Conservation (phyloP, 2,113 vertebrate genomes). For the Mus spicilegus region DNA sequence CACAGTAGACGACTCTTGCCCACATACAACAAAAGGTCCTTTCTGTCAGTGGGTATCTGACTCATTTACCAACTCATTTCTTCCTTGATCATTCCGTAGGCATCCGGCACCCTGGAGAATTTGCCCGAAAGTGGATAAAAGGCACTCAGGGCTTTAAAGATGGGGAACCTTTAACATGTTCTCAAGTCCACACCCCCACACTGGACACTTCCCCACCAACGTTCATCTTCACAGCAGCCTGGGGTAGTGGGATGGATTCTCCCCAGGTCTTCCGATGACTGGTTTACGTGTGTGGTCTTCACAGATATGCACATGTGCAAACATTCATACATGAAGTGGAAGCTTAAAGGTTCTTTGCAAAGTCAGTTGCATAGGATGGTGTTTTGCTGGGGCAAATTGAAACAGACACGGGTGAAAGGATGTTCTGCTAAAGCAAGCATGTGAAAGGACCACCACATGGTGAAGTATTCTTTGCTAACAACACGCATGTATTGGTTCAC, state of each 20-base stretch:
- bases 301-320: not conserved
- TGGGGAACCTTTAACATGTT: too few species aligned
- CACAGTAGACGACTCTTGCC: slow-evolving; percentile 14
- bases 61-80: not conserved
- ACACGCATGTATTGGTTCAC: too few species aligned
- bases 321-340: too few species aligned
- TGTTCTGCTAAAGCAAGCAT: too few species aligned
- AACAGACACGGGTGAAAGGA: too few species aligned
- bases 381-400: too few species aligned
- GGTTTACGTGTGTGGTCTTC: not conserved
- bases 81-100: fast-evolving
- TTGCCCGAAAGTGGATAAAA: not conserved
- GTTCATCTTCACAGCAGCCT: too few species aligned
- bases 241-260: not conserved
- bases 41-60: not conserved
- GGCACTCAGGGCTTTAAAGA: not conserved
- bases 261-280: fast-evolving
- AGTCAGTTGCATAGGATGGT: too few species aligned
- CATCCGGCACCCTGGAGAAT: not conserved
- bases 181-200: not conserved
- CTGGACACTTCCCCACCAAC: not conserved
- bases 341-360: too few species aligned
- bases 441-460: too few species aligned
- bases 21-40: not conserved
- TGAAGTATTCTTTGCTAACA: too few species aligned